Evolutionary conservation across 2,888 invertebrate genomes (phyloP).

Genomic region (Electrophaes corylata): DNA sequence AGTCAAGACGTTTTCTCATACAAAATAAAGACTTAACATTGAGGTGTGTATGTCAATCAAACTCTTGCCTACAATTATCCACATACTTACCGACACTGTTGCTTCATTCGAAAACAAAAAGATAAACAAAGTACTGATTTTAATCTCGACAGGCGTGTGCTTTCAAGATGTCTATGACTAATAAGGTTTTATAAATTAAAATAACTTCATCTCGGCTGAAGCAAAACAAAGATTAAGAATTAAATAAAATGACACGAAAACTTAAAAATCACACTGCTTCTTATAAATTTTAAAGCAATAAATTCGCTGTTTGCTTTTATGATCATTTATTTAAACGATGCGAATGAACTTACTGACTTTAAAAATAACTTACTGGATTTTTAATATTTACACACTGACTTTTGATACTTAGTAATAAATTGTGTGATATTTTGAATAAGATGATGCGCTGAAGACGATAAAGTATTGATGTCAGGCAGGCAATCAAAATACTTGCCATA

Average conservation of each 20-base stretch:
- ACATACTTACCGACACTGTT: background rate
- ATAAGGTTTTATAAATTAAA: constrained; percentile 5
- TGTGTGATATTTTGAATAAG: background rate
- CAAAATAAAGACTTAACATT: no score
- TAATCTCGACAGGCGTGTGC: constrained; percentile 9
- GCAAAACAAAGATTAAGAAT: constrained; percentile 12
- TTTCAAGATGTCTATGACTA: constrained; percentile 15
- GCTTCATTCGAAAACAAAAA: constrained; percentile 1
- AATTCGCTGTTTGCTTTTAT: constrained; percentile 21
- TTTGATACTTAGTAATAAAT: constrained; percentile 2
- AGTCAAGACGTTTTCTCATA: no score
- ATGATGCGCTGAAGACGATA: constrained; percentile 2
- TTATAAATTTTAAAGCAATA: constrained; percentile 18
- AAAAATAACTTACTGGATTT: no score
- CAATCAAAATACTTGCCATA: constrained; percentile 13
- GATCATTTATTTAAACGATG: constrained; percentile 26
- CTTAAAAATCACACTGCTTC: background rate
- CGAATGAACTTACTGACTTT: constrained; percentile 12
- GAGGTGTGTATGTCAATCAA: background rate
- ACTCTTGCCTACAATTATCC: background rate
- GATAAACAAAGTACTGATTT: constrained; percentile 11
- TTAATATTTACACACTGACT: background rate
- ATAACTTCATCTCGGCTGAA: background rate
- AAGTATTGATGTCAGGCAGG: constrained; percentile 12
- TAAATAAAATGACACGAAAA: background rate